phyloP scores from a whole-genome alignment of 2,888 invertebrate genomes.

The Apamea epomidion region DNA sequence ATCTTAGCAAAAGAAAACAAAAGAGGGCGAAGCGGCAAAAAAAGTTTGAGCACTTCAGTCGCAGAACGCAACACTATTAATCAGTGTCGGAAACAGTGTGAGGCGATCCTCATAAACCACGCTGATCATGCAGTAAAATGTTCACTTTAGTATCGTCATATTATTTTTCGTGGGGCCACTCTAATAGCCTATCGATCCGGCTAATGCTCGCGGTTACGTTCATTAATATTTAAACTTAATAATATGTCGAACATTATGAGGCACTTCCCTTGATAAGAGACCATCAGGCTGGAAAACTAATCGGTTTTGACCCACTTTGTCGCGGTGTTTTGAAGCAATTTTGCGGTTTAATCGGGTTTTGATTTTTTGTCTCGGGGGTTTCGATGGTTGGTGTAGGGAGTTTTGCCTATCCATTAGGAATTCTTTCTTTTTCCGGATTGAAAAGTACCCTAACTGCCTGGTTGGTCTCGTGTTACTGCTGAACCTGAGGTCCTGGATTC shows the following conservation, averaged over 20 bases:
- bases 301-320: conserved; percentile 31
- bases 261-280: conserved; percentile 35
- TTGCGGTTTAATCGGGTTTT: neutral
- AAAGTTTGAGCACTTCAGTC: conserved; percentile 27
- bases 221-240: conserved; percentile 70
- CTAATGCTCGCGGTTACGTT: conserved; percentile 64
- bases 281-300: conserved; percentile 37
- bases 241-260: conserved; percentile 47
- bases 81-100: conserved; percentile 48
- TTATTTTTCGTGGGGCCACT: conserved; percentile 50
- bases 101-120: conserved; percentile 47
- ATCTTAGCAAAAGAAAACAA: neutral
- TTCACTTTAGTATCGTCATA: conserved; percentile 51
- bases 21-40: neutral
- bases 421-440: neutral
- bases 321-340: neutral
- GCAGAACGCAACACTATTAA: conserved; percentile 43
- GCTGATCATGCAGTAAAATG: conserved; percentile 44
- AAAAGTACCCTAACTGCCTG: neutral
- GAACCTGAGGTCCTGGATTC: neutral
- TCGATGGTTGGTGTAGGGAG: neutral
- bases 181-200: conserved; percentile 72
- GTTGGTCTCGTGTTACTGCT: neutral
- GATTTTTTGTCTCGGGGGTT: neutral
- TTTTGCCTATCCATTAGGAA: neutral